Percentiles rank a stretch among this genome's conserved stretches.
Evolutionary conservation across 2,888 invertebrate genomes (phyloP).

Genomic region (Cephus pulcher): DNA sequence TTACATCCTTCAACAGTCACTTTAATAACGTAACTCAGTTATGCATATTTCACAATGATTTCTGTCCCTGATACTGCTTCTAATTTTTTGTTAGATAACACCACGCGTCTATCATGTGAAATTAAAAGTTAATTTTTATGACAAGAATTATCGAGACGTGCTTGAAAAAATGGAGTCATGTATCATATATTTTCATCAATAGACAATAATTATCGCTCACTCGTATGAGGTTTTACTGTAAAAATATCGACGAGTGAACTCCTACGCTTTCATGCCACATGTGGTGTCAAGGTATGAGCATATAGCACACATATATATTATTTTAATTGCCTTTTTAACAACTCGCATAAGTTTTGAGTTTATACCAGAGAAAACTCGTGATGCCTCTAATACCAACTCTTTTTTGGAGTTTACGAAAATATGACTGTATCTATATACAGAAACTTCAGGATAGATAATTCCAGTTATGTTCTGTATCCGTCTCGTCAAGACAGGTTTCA

Average conservation of each 20-base stretch:
- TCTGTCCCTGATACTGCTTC: background rate
- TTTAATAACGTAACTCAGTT: background rate
- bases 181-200: too few species aligned
- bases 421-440: background rate
- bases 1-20: background rate
- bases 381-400: too few species aligned
- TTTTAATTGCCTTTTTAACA: too few species aligned
- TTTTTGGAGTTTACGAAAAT: background rate
- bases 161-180: background rate
- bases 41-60: background rate
- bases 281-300: too few species aligned
- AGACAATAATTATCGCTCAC: too few species aligned
- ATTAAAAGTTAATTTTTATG: background rate
- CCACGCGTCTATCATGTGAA: background rate
- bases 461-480: background rate
- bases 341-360: too few species aligned
- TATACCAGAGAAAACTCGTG: too few species aligned
- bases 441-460: background rate
- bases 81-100: background rate
- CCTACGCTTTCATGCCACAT: too few species aligned
- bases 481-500: background rate
- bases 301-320: too few species aligned
- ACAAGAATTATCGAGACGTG: background rate
- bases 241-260: too few species aligned
- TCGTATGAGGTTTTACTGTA: too few species aligned